A percentile compares a stretch with the other conserved stretches of the same genome.
These are phyloP conservation scores for Ceratitis capitata DNA, from an alignment of 1,140 invertebrate genomes.

Conservation along the genomic window DNA sequence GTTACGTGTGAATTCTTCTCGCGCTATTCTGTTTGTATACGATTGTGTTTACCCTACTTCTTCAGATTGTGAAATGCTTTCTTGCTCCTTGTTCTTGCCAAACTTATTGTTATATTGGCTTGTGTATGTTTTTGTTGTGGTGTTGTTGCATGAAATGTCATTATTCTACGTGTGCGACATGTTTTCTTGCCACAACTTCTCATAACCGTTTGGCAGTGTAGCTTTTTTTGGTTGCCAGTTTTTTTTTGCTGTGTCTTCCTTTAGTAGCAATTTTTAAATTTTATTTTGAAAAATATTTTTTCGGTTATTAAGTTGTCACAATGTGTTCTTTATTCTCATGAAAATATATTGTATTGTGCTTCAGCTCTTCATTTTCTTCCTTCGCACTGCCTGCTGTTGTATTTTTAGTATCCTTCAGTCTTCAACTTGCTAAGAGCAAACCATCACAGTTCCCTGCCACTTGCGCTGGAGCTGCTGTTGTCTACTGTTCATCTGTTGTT, in stretches of 20 bases:
- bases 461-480: not conserved
- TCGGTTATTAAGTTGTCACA: slow-evolving; percentile 40
- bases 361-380: not conserved
- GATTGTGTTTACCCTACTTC: not conserved
- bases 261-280: not conserved
- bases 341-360: not conserved
- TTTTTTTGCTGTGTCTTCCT: not conserved
- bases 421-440: slow-evolving; percentile 8
- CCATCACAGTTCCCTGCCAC: not conserved
- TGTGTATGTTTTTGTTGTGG: slow-evolving; percentile 2
- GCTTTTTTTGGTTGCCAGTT: not conserved
- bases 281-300: slow-evolving; percentile 1
- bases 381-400: not conserved
- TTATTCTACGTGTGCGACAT: slow-evolving; percentile 40
- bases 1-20: not conserved
- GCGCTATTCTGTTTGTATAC: not conserved
- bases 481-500: not conserved
- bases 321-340: slow-evolving; percentile 11
- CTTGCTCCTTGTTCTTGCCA: slow-evolving; percentile 14
- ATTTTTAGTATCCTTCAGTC: slow-evolving; percentile 5
- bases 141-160: slow-evolving; percentile 26
- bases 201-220: not conserved
- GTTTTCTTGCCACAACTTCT: slow-evolving; percentile 24
- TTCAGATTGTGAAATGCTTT: not conserved
- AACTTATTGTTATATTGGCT: slow-evolving; percentile 17